These are phyloP conservation scores for Dipodomys stephensi DNA, from an alignment of 2,113 vertebrate species.

Conservation along the genomic window DNA sequence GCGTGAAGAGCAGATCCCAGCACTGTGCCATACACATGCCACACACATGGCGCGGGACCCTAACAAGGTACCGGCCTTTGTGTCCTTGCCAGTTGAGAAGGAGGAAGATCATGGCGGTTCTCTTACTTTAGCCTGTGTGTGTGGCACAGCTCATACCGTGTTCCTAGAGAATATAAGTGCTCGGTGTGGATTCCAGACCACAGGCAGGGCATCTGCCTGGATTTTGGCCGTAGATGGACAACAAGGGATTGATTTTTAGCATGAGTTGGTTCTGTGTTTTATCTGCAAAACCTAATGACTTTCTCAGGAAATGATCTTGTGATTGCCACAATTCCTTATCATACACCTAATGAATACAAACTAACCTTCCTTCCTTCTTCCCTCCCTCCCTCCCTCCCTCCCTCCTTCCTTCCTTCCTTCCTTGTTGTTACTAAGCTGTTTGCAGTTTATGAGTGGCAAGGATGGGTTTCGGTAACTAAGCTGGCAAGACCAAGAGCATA, in stretches of 20 bases:
- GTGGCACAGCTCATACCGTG: accelerated
- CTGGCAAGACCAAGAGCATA: too few relatives aligned
- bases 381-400: too few relatives aligned
- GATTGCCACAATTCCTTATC: background rate
- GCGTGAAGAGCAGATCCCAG: background rate
- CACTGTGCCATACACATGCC: accelerated
- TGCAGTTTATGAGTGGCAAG: background rate
- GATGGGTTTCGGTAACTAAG: background rate
- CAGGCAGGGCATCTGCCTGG: background rate
- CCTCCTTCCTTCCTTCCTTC: too few relatives aligned
- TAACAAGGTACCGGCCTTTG: background rate
- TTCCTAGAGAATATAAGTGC: background rate
- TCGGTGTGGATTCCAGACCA: background rate
- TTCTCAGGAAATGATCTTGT: background rate
- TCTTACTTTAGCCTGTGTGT: background rate
- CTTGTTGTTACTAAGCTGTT: background rate
- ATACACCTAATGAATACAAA: background rate
- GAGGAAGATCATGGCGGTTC: accelerated
- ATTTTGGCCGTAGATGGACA: background rate
- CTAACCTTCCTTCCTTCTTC: background rate
- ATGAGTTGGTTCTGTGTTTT: background rate
- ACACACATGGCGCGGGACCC: background rate
- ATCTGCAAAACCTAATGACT: background rate
- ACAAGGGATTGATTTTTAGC: background rate
- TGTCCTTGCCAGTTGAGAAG: background rate